Percentiles rank a stretch among this genome's conserved stretches.
phyloP scores from a whole-genome alignment of 2,113 vertebrate species.

The Pygoscelis antarcticus region DNA sequence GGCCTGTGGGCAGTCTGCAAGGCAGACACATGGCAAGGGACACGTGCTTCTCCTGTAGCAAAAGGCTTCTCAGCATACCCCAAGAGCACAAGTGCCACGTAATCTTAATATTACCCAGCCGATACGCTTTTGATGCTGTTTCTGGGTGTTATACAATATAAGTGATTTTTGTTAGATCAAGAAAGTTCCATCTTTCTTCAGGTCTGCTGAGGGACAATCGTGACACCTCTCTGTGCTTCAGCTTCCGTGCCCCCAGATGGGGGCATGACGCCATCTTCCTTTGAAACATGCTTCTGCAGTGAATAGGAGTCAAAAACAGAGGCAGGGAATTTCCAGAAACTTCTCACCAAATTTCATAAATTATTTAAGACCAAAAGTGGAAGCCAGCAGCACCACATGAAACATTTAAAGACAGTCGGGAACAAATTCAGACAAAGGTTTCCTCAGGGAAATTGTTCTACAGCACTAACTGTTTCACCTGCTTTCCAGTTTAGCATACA shows the following conservation, averaged over 20 bases:
- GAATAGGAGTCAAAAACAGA: background rate
- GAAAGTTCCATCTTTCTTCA: background rate
- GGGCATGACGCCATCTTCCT: background rate
- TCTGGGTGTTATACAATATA: background rate
- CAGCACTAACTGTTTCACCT: background rate
- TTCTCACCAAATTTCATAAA: background rate
- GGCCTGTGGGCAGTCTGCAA: background rate
- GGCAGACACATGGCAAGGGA: background rate
- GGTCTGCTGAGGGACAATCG: background rate
- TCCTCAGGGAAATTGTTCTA: background rate
- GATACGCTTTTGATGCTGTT: background rate
- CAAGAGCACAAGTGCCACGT: background rate
- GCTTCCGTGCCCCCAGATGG: accelerated
- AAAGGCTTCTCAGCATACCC: background rate
- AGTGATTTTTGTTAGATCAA: background rate
- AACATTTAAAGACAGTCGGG: background rate
- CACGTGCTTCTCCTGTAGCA: background rate
- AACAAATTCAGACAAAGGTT: background rate
- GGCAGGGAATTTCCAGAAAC: background rate
- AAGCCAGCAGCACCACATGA: background rate
- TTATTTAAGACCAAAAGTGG: background rate
- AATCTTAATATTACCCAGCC: background rate
- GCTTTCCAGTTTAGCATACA: background rate
- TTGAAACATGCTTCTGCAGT: background rate
- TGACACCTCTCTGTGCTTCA: background rate